Evolutionary conservation across 2,888 invertebrate species (phyloP).

Genomic region (Taphrorychus bicolor): DNA sequence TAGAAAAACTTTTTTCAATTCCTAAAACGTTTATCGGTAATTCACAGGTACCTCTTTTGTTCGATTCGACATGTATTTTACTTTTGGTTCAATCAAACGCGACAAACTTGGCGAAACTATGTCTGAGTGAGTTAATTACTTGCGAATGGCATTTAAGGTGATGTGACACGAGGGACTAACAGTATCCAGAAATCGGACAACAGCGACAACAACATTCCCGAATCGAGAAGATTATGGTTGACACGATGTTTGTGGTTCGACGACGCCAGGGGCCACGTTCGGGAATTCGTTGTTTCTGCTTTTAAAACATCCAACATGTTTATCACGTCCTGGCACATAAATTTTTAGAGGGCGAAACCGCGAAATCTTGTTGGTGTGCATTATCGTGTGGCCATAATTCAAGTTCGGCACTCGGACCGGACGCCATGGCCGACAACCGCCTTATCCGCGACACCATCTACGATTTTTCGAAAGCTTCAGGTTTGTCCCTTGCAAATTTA

Average conservation of each 20-base stretch:
- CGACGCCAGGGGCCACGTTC: background rate
- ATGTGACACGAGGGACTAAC: no score
- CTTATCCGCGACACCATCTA: constrained; percentile 11
- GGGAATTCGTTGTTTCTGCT: background rate
- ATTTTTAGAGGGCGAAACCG: background rate
- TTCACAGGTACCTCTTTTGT: no score
- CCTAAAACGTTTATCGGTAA: no score
- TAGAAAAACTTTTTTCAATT: no score
- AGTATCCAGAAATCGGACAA: no score
- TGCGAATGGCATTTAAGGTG: no score
- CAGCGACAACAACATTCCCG: no score
- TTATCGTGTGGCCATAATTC: constrained; percentile 3
- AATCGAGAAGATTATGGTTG: no score
- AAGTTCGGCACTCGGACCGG: constrained; percentile 1
- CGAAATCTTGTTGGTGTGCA: background rate
- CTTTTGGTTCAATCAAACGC: no score
- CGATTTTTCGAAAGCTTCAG: constrained; percentile 4
- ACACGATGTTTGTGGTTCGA: background rate
- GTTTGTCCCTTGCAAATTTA: constrained; percentile 1
- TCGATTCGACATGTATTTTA: no score
- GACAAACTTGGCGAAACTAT: no score
- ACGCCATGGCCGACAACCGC: background rate
- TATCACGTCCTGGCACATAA: background rate
- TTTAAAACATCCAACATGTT: background rate
- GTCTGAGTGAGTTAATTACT: no score